These are phyloP conservation scores for Sesia bembeciformis DNA, from an alignment of 2,888 invertebrate genomes.

Conservation along the genomic window DNA sequence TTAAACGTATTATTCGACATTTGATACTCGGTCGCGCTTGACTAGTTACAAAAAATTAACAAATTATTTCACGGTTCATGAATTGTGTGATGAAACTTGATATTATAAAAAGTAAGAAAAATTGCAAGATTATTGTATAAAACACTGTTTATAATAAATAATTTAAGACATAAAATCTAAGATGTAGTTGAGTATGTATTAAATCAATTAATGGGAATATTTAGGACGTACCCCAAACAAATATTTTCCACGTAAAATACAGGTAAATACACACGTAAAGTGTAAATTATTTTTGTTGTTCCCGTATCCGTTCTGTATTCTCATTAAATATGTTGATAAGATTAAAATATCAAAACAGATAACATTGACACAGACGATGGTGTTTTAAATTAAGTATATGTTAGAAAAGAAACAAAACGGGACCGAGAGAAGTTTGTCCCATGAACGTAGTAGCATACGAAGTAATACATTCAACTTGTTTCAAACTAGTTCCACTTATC, in stretches of 20 bases:
- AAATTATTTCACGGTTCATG: conserved; percentile 39
- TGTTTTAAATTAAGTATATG: conserved; percentile 14
- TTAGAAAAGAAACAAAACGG: conserved; percentile 9
- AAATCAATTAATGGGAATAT: too few species aligned
- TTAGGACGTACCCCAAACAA: too few species aligned
- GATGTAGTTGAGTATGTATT: too few species aligned
- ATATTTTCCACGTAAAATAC: too few species aligned
- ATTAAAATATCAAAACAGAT: conserved; percentile 35
- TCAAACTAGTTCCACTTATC: conserved; percentile 55
- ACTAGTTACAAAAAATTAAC: conserved; percentile 39
- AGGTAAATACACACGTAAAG: too few species aligned
- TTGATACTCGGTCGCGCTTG: conserved; percentile 44
- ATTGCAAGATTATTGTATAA: conserved; percentile 5
- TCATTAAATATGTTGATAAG: conserved; percentile 36
- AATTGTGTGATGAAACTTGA: conserved; percentile 29
- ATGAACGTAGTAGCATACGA: conserved; percentile 22
- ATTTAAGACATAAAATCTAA: too few species aligned
- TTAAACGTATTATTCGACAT: conserved; percentile 17
- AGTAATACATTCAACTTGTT: conserved; percentile 31
- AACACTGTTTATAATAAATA: too few species aligned
- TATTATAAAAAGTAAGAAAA: conserved; percentile 4
- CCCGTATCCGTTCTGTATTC: conserved; percentile 21
- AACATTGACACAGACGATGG: conserved; percentile 14
- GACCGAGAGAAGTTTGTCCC: conserved; percentile 1
- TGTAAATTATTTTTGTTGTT: conserved; percentile 14